These are phyloP conservation scores for Danio tinwini DNA, from an alignment of 2,797 vertebrate genomes.

Conservation along the genomic window DNA sequence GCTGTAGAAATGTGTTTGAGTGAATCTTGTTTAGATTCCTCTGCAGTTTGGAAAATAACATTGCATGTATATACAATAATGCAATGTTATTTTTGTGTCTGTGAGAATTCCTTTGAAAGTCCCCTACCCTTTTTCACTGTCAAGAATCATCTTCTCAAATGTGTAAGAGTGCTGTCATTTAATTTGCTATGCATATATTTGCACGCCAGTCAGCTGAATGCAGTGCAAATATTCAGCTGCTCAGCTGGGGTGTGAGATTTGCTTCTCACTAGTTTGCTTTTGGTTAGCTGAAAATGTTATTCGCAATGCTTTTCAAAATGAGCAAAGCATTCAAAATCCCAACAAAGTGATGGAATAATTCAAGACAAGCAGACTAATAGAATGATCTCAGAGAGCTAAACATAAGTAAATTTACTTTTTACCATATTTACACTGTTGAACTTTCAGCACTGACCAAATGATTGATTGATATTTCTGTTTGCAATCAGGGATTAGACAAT, in stretches of 20 bases:
- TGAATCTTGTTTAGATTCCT: not conserved
- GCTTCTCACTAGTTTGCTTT: constrained; percentile 43
- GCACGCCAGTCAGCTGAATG: constrained; percentile 33
- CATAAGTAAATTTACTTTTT: not conserved
- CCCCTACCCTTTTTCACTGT: not conserved
- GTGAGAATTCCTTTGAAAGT: not conserved
- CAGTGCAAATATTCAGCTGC: constrained; percentile 40
- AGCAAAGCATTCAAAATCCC: not conserved
- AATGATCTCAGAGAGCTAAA: not conserved
- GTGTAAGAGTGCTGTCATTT: constrained; percentile 42
- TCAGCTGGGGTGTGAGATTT: constrained; percentile 44
- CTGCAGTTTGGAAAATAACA: not conserved
- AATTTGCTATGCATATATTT: constrained; percentile 59
- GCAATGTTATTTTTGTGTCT: not conserved
- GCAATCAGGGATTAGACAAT: not conserved
- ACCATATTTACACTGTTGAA: not conserved
- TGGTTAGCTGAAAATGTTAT: not conserved
- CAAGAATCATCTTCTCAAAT: constrained; percentile 38
- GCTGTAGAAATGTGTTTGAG: not conserved
- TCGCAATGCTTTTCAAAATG: constrained; percentile 30
- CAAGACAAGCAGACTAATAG: constrained; percentile 19
- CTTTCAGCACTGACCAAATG: not conserved
- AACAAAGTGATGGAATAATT: constrained; percentile 3
- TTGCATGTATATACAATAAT: not conserved
- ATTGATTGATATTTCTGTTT: constrained; percentile 9